These are phyloP conservation scores for Ceriagrion tenellum DNA, from an alignment of 2,888 invertebrate genomes.

Conservation along the genomic window DNA sequence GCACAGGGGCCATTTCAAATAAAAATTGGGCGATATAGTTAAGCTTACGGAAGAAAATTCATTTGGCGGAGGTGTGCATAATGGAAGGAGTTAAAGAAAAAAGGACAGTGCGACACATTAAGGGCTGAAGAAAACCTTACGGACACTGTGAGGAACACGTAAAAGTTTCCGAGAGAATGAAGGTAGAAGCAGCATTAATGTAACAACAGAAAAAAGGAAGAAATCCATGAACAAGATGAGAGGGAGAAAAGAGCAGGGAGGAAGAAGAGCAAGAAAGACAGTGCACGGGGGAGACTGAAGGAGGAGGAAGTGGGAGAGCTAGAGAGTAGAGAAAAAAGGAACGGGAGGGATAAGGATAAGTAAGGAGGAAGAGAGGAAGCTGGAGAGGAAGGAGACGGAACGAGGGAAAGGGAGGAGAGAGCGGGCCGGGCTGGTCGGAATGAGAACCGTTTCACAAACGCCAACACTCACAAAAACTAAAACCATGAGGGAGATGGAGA, in stretches of 20 bases:
- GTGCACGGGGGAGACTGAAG: too few relatives aligned
- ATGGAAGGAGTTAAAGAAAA: too few relatives aligned
- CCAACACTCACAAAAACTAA: constrained; percentile 63
- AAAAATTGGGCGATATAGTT: too few relatives aligned
- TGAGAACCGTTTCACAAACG: constrained; percentile 58
- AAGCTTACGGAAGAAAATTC: too few relatives aligned
- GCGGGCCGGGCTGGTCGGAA: neutral
- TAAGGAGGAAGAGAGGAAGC: neutral
- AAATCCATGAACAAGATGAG: neutral
- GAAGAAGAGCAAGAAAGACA: neutral
- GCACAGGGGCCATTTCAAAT: too few relatives aligned
- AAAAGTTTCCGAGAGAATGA: too few relatives aligned
- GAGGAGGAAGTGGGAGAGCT: neutral
- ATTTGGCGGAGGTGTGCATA: too few relatives aligned
- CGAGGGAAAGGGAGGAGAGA: neutral
- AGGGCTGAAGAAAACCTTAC: too few relatives aligned
- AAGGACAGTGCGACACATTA: too few relatives aligned
- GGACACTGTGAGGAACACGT: too few relatives aligned
- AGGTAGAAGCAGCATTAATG: too few relatives aligned
- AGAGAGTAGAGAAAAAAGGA: too few relatives aligned
- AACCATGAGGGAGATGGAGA: neutral
- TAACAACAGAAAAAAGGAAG: neutral
- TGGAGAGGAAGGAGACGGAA: neutral
- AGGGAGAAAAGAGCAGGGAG: neutral
- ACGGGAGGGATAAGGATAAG: neutral